phyloP scores from a whole-genome alignment of 2,888 invertebrate genomes.

The Leptopilina syphax region DNA sequence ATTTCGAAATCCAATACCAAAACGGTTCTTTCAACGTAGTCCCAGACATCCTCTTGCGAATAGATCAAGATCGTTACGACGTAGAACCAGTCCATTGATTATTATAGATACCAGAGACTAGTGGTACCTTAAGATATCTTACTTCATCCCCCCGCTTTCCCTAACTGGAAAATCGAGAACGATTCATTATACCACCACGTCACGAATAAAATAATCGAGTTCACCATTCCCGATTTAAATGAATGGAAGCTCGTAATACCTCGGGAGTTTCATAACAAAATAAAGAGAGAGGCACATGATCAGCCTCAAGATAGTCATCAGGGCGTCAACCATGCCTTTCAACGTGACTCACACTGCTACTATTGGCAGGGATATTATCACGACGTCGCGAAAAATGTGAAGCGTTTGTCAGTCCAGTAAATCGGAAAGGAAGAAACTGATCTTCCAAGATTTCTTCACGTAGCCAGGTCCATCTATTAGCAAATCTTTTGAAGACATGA shows the following conservation, averaged over 20 bases:
- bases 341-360: background rate
- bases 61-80: too few relatives aligned
- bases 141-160: background rate
- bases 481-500: slow-evolving; percentile 38
- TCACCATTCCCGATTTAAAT: slow-evolving; percentile 32
- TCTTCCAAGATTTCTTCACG: slow-evolving; percentile 55
- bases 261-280: background rate
- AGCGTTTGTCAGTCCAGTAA: too few relatives aligned
- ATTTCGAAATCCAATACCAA: too few relatives aligned
- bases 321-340: slow-evolving; percentile 55
- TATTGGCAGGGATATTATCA: too few relatives aligned
- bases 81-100: too few relatives aligned
- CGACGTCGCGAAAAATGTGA: too few relatives aligned
- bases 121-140: slow-evolving; percentile 42
- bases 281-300: slow-evolving; percentile 29
- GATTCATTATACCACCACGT: slow-evolving; percentile 12
- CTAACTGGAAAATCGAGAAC: slow-evolving; percentile 42
- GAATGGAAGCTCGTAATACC: slow-evolving; percentile 55
- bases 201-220: background rate
- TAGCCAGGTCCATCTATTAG: slow-evolving; percentile 47
- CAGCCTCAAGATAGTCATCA: background rate
- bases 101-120: background rate
- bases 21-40: too few relatives aligned
- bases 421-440: background rate
- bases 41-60: too few relatives aligned